phyloP scores from a whole-genome alignment of 2,797 vertebrate species.

The Loris lydekkerianus region DNA sequence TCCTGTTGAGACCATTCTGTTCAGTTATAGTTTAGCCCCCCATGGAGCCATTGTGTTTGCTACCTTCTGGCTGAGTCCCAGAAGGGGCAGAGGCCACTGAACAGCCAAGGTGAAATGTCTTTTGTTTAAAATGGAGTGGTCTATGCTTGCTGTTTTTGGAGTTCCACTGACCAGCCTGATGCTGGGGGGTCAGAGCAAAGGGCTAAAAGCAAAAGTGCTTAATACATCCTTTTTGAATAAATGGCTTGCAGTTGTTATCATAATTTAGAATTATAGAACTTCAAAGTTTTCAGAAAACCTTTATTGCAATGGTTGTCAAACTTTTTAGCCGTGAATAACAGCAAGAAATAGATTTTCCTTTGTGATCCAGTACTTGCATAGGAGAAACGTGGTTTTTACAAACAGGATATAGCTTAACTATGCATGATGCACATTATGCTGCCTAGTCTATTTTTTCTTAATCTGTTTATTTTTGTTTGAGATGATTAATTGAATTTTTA shows the following conservation, averaged over 20 bases:
- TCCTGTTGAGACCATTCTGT: no score
- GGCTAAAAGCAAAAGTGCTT: background rate
- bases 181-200: background rate
- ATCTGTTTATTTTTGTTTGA: background rate
- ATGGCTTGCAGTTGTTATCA: background rate
- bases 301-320: constrained; percentile 58
- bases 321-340: background rate
- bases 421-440: background rate
- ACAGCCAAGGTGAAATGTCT: no score
- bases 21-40: no score
- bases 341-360: constrained; percentile 42
- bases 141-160: no score
- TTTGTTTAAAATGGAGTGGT: no score
- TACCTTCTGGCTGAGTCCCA: no score
- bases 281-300: background rate
- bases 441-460: background rate
- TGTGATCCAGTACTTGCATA: background rate
- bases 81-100: no score
- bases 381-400: background rate
- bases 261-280: background rate
- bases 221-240: background rate
- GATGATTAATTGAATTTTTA: constrained; percentile 54
- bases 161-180: no score
- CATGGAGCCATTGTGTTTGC: no score
- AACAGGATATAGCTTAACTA: background rate